Evolutionary conservation across 2,797 vertebrate genomes (phyloP), one percentile per base, ranked within the genome.

Genomic region (Pseudochirops cupreus): DNA sequence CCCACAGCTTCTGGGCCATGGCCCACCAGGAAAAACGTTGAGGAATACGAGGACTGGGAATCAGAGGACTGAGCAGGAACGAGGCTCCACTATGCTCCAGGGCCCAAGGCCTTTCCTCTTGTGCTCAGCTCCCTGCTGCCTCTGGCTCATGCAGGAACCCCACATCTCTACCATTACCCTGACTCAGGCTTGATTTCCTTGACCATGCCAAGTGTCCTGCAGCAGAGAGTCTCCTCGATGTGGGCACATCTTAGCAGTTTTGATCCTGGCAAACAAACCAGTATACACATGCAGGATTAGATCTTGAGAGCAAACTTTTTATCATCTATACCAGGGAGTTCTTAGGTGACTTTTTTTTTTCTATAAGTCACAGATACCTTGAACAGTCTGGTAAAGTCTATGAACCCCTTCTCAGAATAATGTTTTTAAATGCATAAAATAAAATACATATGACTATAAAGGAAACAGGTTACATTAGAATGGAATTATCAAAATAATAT

Each of bases 1-100:
- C 92, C 97, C 98, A 96, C 33, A 95, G 91, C 26, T 96, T 94
- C 96, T 96, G 97, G 90, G 97, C 97, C 98, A 95, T 97, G 54
- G 87, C 52, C 46, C 67, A 54, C 94, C 92, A 0, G 1, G 87
- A 39, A 16, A 92, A 54, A 31, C 13, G 26, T 2, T 16, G 74
- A 94, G 39, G 0, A 46, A 24, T 56, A 74, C 53, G 0, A 0
- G 90, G 54, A 46, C 50, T 57, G 0, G 33, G 90, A 55, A 16
- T 91, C 52, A 91, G 4, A 39, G 97, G 92, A 97, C 11, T 0
- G 18, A 0, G 96, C 92, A 89, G 92, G 26, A 26, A 3, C 21
- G 94, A 0, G 0, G 55, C 39, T 91, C 95, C 13, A 67, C 82
- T 92, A 62, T 24, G 39, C 67, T 94, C 92, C 33, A 0, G 90